These are phyloP conservation scores for Carduelis carduelis DNA, from an alignment of 2,797 vertebrate species.

Conservation along the genomic window DNA sequence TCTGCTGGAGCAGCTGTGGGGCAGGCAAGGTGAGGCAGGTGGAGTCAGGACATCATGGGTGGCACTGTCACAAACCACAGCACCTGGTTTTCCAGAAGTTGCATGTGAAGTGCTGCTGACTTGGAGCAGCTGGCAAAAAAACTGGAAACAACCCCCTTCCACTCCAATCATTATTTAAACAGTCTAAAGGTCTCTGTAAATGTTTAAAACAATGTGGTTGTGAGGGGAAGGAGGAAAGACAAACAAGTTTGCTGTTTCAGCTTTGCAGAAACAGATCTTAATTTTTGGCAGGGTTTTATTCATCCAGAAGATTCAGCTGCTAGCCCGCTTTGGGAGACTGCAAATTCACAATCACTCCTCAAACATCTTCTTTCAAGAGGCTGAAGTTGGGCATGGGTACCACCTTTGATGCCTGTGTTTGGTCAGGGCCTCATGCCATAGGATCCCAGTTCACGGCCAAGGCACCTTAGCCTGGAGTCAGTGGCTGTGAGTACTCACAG, in stretches of 20 bases:
- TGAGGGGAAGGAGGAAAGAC: slow-evolving; percentile 53
- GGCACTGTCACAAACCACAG: background rate
- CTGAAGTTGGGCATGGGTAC: slow-evolving; percentile 8
- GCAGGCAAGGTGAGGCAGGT: background rate
- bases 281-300: slow-evolving; percentile 39
- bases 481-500: background rate
- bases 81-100: slow-evolving; percentile 1
- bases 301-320: slow-evolving; percentile 29
- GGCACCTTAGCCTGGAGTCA: background rate
- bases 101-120: background rate
- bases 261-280: slow-evolving; percentile 28
- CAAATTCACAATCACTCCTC: slow-evolving; percentile 10
- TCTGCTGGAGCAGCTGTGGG: background rate
- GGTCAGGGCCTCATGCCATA: background rate
- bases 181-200: slow-evolving; percentile 56
- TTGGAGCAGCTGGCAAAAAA: slow-evolving; percentile 30
- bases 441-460: background rate
- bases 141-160: background rate
- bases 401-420: background rate
- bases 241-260: slow-evolving; percentile 62
- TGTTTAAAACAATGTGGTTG: slow-evolving; percentile 47
- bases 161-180: slow-evolving; percentile 36
- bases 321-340: background rate
- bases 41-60: background rate
- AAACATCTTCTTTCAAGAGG: background rate